A percentile compares a stretch with the other conserved stretches of the same genome.
Conservation (phyloP, 2,797 vertebrate species). For the Hapalemur alaotrensis region DNA sequence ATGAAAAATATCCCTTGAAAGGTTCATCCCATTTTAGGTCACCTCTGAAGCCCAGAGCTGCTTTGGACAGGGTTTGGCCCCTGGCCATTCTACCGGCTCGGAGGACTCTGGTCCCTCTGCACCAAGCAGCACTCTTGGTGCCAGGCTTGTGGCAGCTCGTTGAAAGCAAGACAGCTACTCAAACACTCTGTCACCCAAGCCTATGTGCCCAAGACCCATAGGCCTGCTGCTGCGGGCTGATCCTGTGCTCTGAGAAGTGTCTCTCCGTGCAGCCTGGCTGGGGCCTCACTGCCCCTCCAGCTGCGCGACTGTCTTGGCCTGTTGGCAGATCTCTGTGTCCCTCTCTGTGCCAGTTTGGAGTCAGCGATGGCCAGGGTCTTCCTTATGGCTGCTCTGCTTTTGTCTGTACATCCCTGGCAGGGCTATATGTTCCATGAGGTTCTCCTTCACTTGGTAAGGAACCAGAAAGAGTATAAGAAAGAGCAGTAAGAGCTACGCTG, state of each 20-base stretch:
- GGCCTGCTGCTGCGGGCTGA: accelerated
- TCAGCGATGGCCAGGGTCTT: neutral
- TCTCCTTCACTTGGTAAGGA: neutral
- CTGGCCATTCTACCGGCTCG: accelerated
- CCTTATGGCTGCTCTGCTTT: neutral
- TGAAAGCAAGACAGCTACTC: neutral
- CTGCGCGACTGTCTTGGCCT: neutral
- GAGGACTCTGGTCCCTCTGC: neutral
- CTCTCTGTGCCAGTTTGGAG: neutral
- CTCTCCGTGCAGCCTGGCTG: neutral
- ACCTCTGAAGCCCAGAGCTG: neutral
- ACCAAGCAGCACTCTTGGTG: neutral
- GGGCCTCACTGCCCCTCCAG: accelerated
- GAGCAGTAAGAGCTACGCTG: neutral
- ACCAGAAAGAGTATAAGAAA: neutral
- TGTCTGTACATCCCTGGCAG: neutral
- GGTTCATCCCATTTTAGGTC: neutral
- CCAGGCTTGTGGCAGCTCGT: neutral
- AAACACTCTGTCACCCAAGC: neutral
- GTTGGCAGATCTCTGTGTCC: neutral
- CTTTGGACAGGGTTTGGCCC: neutral
- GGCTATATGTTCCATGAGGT: neutral
- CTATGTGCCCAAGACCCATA: accelerated
- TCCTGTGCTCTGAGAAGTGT: neutral
- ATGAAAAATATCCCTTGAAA: neutral